Conservation (phyloP, 2,113 vertebrate species). For the Tamias sibiricus region DNA sequence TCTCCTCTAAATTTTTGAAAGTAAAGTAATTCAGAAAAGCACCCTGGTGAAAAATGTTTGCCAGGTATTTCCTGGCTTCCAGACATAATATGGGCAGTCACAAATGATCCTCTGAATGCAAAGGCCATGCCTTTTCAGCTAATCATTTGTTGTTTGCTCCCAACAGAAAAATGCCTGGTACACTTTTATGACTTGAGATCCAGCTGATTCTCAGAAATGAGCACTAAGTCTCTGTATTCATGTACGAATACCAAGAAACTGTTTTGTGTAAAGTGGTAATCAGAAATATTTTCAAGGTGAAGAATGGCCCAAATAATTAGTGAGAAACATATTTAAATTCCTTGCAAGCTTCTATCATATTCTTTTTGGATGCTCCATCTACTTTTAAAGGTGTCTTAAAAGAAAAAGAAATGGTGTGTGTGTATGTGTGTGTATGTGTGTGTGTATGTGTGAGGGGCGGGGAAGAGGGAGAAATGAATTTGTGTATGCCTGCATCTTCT, state of each 20-base stretch:
- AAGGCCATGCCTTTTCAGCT: slow-evolving; percentile 24
- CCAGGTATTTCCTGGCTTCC: slow-evolving; percentile 60
- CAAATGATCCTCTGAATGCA: slow-evolving; percentile 52
- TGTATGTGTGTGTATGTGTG: background rate
- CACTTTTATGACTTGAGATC: slow-evolving; percentile 69
- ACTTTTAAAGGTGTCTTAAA: slow-evolving; percentile 65
- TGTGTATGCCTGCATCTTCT: background rate
- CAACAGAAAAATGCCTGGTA: slow-evolving; percentile 59
- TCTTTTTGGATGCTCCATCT: slow-evolving; percentile 5
- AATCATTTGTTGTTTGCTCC: slow-evolving; percentile 66
- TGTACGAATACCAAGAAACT: slow-evolving; percentile 38
- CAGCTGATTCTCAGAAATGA: slow-evolving; percentile 65
- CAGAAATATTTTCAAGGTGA: slow-evolving; percentile 59
- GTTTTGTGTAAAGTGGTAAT: slow-evolving; percentile 51
- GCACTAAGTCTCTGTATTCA: background rate
- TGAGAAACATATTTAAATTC: slow-evolving; percentile 59
- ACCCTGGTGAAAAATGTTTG: slow-evolving; percentile 59
- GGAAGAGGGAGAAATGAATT: background rate
- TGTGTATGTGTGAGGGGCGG: too few relatives aligned
- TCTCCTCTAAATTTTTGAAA: slow-evolving; percentile 58
- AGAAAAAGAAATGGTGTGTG: slow-evolving; percentile 50
- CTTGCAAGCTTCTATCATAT: slow-evolving; percentile 9
- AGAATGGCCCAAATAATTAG: slow-evolving; percentile 63
- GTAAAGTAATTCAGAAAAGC: slow-evolving; percentile 53
- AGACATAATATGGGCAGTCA: slow-evolving; percentile 55